phyloP scores from a whole-genome alignment of 2,888 invertebrate species.

The Lepidonotus clava region DNA sequence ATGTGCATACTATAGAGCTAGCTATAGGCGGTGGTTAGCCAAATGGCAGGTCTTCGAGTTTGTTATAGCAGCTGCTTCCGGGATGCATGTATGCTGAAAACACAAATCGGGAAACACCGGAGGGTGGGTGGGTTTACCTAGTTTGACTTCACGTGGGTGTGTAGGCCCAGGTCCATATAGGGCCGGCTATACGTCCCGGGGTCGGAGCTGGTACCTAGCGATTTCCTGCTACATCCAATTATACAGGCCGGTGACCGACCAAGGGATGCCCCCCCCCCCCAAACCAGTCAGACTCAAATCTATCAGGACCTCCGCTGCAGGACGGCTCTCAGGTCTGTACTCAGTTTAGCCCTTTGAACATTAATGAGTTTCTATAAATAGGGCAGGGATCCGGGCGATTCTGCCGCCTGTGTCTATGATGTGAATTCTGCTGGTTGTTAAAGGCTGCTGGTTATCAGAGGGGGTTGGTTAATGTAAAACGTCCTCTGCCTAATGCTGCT shows the following conservation, averaged over 20 bases:
- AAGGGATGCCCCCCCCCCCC: not conserved
- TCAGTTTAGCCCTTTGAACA: conserved; percentile 4
- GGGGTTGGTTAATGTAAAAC: too few relatives aligned
- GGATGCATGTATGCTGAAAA: too few relatives aligned
- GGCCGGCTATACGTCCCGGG: not conserved
- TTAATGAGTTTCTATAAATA: conserved; percentile 1
- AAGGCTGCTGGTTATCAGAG: too few relatives aligned
- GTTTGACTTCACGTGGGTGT: not conserved
- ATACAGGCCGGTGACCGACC: not conserved
- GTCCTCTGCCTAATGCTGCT: too few relatives aligned
- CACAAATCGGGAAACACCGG: too few relatives aligned
- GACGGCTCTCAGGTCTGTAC: not conserved
- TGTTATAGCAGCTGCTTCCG: not conserved
- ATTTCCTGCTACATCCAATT: conserved; percentile 16
- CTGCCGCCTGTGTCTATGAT: too few relatives aligned
- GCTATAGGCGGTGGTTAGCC: too few relatives aligned
- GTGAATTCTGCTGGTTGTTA: too few relatives aligned
- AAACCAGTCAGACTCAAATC: not conserved
- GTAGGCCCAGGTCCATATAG: not conserved
- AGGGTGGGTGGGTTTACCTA: not conserved
- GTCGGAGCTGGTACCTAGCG: not conserved
- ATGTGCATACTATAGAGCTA: too few relatives aligned
- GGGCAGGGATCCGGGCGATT: too few relatives aligned
- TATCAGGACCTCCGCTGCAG: not conserved
- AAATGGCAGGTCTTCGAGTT: not conserved